phyloP scores from a whole-genome alignment of 2,797 vertebrate genomes.

The Chloroceryle amazona region DNA sequence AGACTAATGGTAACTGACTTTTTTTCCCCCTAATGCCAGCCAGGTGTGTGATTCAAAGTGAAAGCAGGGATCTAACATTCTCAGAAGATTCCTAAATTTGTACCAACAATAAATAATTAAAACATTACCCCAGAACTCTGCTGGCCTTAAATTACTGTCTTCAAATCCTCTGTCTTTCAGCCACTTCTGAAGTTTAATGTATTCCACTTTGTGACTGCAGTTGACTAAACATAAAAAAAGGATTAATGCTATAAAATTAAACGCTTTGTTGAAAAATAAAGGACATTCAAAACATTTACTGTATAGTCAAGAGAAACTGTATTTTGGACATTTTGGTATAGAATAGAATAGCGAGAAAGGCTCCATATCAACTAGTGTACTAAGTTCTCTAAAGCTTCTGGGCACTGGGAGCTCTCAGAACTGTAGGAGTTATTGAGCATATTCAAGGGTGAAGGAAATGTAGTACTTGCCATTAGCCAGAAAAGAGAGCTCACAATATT shows the following conservation, averaged over 20 bases:
- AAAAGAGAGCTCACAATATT: background rate
- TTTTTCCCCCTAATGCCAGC: background rate
- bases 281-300: background rate
- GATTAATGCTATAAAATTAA: background rate
- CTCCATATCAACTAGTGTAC: background rate
- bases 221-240: constrained; percentile 76
- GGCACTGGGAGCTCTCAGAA: background rate
- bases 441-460: background rate
- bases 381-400: background rate
- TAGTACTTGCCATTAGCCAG: background rate
- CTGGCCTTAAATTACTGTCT: constrained; percentile 84
- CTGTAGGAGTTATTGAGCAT: background rate
- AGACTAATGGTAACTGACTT: background rate
- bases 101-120: background rate
- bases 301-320: background rate
- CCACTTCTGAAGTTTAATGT: constrained; percentile 89
- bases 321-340: background rate
- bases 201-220: constrained; percentile 83
- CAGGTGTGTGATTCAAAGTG: background rate
- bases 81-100: background rate
- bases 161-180: constrained; percentile 88
- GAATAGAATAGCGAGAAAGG: background rate
- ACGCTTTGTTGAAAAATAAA: background rate
- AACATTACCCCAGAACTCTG: constrained; percentile 85
- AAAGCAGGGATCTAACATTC: background rate